These are phyloP conservation scores for Salmo trutta DNA, from an alignment of 2,797 vertebrate genomes.

Conservation along the genomic window DNA sequence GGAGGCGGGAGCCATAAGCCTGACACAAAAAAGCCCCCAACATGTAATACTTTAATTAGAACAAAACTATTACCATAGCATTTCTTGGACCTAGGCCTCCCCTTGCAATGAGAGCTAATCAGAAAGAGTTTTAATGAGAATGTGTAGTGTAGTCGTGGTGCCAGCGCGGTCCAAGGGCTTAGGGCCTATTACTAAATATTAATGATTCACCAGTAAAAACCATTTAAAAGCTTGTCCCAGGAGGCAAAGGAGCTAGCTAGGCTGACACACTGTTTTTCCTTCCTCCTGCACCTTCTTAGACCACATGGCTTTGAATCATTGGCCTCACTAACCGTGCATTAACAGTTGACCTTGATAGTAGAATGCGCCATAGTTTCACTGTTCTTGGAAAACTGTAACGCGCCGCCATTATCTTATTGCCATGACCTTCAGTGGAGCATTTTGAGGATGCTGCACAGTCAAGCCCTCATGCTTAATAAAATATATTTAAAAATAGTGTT, in stretches of 20 bases:
- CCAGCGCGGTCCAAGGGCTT: slow-evolving; percentile 81
- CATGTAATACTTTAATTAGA: slow-evolving; percentile 66
- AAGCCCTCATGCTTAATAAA: neutral
- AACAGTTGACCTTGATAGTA: neutral
- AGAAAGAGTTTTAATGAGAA: slow-evolving; percentile 86
- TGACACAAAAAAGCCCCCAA: slow-evolving; percentile 48
- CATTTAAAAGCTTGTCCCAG: slow-evolving; percentile 82
- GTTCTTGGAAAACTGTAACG: slow-evolving; percentile 12
- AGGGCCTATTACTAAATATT: slow-evolving; percentile 90
- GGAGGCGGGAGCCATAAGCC: slow-evolving; percentile 43
- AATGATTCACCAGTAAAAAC: slow-evolving; percentile 81
- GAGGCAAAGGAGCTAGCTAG: slow-evolving; percentile 60
- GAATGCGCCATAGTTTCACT: neutral
- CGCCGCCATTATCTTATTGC: neutral
- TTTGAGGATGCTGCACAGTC: neutral
- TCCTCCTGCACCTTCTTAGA: slow-evolving; percentile 11
- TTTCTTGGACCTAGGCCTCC: slow-evolving; percentile 67
- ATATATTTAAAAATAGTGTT: neutral
- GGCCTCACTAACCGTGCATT: neutral
- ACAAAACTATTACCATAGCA: slow-evolving; percentile 74
- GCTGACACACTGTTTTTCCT: slow-evolving; percentile 22
- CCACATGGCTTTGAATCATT: neutral
- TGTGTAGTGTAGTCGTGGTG: slow-evolving; percentile 84
- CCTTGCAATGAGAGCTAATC: slow-evolving; percentile 82
- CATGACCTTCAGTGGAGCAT: neutral